Conservation (phyloP, 2,888 invertebrate species). For the Vesta saturnalis region DNA sequence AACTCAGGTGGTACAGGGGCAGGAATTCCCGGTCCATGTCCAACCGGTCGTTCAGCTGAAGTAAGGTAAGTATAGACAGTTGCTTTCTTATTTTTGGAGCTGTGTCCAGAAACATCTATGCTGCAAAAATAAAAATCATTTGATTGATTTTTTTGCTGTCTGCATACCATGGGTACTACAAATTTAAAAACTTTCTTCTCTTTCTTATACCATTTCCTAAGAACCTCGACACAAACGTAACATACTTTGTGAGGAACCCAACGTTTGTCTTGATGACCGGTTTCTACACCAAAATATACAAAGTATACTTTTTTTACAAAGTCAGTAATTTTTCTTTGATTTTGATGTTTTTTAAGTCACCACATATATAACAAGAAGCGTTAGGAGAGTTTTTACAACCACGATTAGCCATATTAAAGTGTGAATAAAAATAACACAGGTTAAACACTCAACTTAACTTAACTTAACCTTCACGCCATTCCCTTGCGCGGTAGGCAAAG, state of each 20-base stretch:
- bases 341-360: not conserved
- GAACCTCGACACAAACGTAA: slow-evolving; percentile 33
- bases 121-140: slow-evolving; percentile 34
- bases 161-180: slow-evolving; percentile 40
- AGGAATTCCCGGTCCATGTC: not conserved
- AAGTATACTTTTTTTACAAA: slow-evolving; percentile 41
- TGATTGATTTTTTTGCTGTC: slow-evolving; percentile 41
- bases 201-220: slow-evolving; percentile 42
- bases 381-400: too few relatives aligned
- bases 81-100: not conserved
- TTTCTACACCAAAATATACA: slow-evolving; percentile 41
- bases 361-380: not conserved
- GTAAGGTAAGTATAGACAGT: not conserved
- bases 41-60: not conserved
- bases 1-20: not conserved
- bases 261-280: slow-evolving; percentile 41
- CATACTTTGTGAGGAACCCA: slow-evolving; percentile 43
- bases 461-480: too few relatives aligned
- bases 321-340: not conserved
- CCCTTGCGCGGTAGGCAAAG: too few relatives aligned
- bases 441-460: too few relatives aligned
- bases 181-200: slow-evolving; percentile 36
- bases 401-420: not conserved
- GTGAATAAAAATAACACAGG: too few relatives aligned
- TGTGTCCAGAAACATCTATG: not conserved